A percentile compares a stretch with the other conserved stretches of the same genome.
Conservation (phyloP, 2,888 invertebrate genomes). For the Trachelus iudaicus region DNA sequence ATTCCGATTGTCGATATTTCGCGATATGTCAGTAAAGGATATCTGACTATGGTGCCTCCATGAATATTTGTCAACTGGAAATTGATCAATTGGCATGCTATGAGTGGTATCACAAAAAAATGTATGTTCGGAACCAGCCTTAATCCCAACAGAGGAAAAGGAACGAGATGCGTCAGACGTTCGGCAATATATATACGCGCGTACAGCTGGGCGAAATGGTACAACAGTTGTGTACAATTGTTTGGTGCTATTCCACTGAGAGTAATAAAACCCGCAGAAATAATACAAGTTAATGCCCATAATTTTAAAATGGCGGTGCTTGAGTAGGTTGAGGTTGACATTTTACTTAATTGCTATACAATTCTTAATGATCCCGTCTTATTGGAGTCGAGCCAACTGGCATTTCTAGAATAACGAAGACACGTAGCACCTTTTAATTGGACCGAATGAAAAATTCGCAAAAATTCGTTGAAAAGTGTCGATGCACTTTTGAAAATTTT, state of each 20-base stretch:
- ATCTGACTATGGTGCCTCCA: not conserved
- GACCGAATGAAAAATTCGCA: not conserved
- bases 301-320: not conserved
- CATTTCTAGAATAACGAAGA: not conserved
- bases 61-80: not conserved
- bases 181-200: not conserved
- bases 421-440: not conserved
- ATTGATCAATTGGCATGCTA: not conserved
- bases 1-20: not conserved
- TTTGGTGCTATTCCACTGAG: not conserved
- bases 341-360: not conserved
- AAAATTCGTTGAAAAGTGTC: not conserved
- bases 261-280: not conserved
- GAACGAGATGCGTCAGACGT: not conserved
- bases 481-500: too few relatives aligned
- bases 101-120: not conserved
- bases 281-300: not conserved
- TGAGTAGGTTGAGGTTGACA: not conserved
- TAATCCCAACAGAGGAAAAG: not conserved
- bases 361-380: not conserved
- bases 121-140: not conserved
- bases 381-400: not conserved
- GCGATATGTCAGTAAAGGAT: not conserved
- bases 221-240: not conserved
- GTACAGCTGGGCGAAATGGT: not conserved